Conservation (phyloP, 2,113 vertebrate species). For the Mystacornis crossleyi region DNA sequence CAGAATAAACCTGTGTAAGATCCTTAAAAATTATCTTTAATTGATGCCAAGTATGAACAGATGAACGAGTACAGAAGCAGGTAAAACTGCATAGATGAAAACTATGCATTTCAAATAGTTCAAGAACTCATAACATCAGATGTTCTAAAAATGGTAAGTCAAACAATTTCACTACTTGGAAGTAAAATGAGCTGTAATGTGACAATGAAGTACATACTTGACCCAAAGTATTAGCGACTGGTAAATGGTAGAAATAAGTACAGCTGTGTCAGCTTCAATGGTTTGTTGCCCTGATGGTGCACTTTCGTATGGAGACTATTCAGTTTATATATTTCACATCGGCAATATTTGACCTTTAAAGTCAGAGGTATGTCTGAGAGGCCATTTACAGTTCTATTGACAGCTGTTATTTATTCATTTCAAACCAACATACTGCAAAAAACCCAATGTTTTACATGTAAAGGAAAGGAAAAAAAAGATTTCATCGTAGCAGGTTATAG, state of each 20-base stretch:
- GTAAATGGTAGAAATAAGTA: slow-evolving; percentile 58
- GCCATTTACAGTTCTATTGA: slow-evolving; percentile 32
- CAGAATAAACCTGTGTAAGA: slow-evolving; percentile 72
- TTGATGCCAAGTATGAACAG: slow-evolving; percentile 88
- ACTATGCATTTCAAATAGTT: slow-evolving; percentile 87
- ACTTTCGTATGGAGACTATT: slow-evolving; percentile 55
- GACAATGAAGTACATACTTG: slow-evolving; percentile 62
- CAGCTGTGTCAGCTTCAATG: slow-evolving; percentile 70
- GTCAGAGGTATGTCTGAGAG: slow-evolving; percentile 67
- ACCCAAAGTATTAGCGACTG: slow-evolving; percentile 60
- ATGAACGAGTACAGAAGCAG: slow-evolving; percentile 87
- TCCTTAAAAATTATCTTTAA: slow-evolving; percentile 93
- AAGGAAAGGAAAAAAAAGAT: slow-evolving; percentile 11
- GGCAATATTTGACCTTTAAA: slow-evolving; percentile 30
- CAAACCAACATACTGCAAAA: slow-evolving; percentile 50
- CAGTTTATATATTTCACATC: slow-evolving; percentile 35
- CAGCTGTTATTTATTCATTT: slow-evolving; percentile 34
- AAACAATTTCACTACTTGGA: slow-evolving; percentile 51
- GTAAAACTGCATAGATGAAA: slow-evolving; percentile 90
- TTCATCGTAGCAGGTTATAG: neutral
- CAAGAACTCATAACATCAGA: slow-evolving; percentile 76
- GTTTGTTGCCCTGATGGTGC: slow-evolving; percentile 77
- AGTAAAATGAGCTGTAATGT: slow-evolving; percentile 54
- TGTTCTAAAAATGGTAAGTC: slow-evolving; percentile 64
- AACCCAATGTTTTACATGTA: neutral